A percentile compares a stretch with the other conserved stretches of the same genome.
These are phyloP conservation scores for Cheumatopsyche charites DNA, from an alignment of 1,140 invertebrate species.

Conservation along the genomic window DNA sequence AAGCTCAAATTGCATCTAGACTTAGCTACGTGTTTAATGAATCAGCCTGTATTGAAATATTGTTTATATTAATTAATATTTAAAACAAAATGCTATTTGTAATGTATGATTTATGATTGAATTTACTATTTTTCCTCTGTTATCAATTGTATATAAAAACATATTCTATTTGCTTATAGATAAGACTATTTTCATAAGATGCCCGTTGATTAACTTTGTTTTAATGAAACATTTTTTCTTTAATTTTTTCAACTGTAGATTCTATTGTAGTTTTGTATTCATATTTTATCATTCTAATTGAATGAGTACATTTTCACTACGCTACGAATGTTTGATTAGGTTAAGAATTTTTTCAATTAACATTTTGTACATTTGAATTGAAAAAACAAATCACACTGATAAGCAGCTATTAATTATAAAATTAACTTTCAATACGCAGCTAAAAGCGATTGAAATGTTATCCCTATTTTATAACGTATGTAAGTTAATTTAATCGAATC, in stretches of 20 bases:
- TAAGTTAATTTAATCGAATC: too few relatives aligned
- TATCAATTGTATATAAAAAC: conserved; percentile 8
- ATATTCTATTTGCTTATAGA: conserved; percentile 15
- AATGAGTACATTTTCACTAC: too few relatives aligned
- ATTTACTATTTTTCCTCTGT: conserved; percentile 5
- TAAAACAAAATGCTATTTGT: neutral
- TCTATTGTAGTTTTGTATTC: neutral
- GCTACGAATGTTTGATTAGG: too few relatives aligned
- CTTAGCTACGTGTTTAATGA: too few relatives aligned
- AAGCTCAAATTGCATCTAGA: conserved; percentile 27
- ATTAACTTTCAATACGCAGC: too few relatives aligned
- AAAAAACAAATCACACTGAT: neutral
- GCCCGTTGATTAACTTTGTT: too few relatives aligned
- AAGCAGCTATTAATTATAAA: too few relatives aligned
- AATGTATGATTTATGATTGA: conserved; percentile 2
- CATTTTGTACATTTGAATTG: neutral
- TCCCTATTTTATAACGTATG: too few relatives aligned
- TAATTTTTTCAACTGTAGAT: neutral
- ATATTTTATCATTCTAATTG: neutral
- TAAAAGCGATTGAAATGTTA: too few relatives aligned
- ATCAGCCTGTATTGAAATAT: too few relatives aligned
- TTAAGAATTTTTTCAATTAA: neutral
- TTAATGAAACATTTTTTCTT: neutral
- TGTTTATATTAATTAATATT: neutral
- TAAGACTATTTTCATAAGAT: conserved; percentile 19